Evolutionary conservation across 2,888 invertebrate species (phyloP).

Genomic region (Apotomis turbidana): DNA sequence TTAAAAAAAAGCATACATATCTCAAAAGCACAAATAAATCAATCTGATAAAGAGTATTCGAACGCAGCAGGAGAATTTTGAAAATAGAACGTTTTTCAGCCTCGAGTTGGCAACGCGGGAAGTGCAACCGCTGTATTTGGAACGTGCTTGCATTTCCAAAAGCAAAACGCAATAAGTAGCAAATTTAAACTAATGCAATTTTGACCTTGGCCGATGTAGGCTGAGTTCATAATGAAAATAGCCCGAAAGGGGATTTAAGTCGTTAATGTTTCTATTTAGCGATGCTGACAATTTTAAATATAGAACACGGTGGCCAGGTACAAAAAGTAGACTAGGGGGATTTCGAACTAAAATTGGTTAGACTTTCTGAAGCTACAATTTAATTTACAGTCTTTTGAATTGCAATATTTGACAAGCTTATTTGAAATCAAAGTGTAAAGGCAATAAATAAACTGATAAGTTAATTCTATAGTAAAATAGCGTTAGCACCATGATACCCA

Average conservation of each 20-base stretch:
- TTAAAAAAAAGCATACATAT: constrained; percentile 12
- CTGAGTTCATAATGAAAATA: neutral
- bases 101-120: constrained; percentile 47
- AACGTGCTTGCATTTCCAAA: constrained; percentile 7
- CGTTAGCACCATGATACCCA: too few relatives aligned
- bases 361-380: neutral
- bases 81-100: constrained; percentile 54
- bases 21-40: constrained; percentile 32
- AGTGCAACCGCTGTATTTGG: constrained; percentile 48
- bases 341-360: neutral
- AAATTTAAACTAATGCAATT: neutral
- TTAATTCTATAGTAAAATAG: too few relatives aligned
- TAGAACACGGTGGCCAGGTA: constrained; percentile 27
- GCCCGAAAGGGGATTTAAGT: neutral
- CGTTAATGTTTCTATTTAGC: neutral
- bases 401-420: too few relatives aligned
- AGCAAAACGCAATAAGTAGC: neutral
- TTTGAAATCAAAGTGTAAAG: too few relatives aligned
- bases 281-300: constrained; percentile 31
- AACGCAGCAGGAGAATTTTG: constrained; percentile 57
- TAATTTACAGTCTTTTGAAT: too few relatives aligned
- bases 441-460: too few relatives aligned
- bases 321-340: constrained; percentile 3
- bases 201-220: neutral
- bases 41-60: constrained; percentile 40